Conservation (phyloP, 2,113 vertebrate species). For the Pontoporia blainvillei region DNA sequence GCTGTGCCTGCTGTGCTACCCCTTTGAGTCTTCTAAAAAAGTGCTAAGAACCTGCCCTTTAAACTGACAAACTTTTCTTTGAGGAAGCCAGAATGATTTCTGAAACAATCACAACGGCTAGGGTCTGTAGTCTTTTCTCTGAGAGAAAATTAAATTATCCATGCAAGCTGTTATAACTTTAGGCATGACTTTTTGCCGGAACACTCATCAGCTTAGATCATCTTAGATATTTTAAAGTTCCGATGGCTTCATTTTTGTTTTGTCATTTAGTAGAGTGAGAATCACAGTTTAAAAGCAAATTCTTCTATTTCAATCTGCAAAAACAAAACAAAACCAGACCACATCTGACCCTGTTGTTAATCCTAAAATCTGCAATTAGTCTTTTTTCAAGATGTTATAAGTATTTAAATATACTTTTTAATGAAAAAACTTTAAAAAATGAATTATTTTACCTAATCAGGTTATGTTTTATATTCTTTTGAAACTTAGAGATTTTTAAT, state of each 20-base stretch:
- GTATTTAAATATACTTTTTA: neutral
- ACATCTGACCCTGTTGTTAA: conserved; percentile 4
- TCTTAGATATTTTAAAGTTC: neutral
- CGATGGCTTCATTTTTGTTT: neutral
- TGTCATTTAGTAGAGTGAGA: neutral
- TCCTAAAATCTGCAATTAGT: neutral
- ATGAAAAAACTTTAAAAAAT: neutral
- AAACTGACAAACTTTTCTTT: neutral
- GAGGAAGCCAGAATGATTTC: neutral
- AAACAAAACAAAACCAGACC: neutral
- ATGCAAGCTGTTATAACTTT: neutral
- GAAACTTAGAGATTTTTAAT: conserved; percentile 7
- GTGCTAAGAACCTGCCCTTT: neutral
- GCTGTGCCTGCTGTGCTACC: neutral
- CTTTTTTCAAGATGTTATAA: neutral
- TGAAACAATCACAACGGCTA: neutral
- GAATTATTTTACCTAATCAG: neutral
- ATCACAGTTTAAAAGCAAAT: conserved; percentile 9
- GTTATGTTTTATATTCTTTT: neutral
- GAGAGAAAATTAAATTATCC: neutral
- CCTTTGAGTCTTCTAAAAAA: conserved; percentile 3
- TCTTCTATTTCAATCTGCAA: neutral
- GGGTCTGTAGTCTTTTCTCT: neutral
- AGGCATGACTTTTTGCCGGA: neutral
- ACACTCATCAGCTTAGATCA: neutral